phyloP scores from a whole-genome alignment of 2,888 invertebrate species.

The Chalcosyrphus nemorum region DNA sequence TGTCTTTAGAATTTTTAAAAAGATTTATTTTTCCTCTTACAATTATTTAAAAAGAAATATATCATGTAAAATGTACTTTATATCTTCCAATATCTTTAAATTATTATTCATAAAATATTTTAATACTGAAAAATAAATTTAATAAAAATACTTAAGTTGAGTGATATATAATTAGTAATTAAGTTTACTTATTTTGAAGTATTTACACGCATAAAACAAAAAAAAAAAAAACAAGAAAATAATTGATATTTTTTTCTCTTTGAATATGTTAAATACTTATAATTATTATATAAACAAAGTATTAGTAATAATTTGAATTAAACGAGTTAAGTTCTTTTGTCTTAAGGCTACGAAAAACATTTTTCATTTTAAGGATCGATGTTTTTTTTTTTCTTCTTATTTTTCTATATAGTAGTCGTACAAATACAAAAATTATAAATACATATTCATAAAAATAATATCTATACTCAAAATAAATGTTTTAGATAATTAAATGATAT shows the following conservation, averaged over 20 bases:
- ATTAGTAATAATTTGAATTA: constrained; percentile 41
- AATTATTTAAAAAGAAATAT: background rate
- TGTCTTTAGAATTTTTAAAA: background rate
- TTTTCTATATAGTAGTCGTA: constrained; percentile 20
- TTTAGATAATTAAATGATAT: constrained; percentile 53
- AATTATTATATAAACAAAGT: constrained; percentile 12
- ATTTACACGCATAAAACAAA: constrained; percentile 16
- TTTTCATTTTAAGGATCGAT: constrained; percentile 24
- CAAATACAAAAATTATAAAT: constrained; percentile 30
- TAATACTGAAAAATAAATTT: background rate
- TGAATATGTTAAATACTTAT: constrained; percentile 19
- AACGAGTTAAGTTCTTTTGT: constrained; percentile 37
- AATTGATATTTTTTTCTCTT: constrained; percentile 2
- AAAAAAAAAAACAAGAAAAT: background rate
- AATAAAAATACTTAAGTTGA: constrained; percentile 58
- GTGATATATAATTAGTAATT: constrained; percentile 65
- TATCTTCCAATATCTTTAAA: constrained; percentile 47
- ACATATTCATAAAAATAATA: constrained; percentile 29
- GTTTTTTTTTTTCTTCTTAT: constrained; percentile 26
- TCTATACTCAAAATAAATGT: constrained; percentile 65
- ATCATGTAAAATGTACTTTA: background rate
- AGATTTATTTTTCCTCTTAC: background rate
- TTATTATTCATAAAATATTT: constrained; percentile 17
- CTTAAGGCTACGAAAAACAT: constrained; percentile 11
- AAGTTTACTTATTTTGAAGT: constrained; percentile 58